Conservation (phyloP, 2,888 invertebrate species). For the Gortyna flavago region DNA sequence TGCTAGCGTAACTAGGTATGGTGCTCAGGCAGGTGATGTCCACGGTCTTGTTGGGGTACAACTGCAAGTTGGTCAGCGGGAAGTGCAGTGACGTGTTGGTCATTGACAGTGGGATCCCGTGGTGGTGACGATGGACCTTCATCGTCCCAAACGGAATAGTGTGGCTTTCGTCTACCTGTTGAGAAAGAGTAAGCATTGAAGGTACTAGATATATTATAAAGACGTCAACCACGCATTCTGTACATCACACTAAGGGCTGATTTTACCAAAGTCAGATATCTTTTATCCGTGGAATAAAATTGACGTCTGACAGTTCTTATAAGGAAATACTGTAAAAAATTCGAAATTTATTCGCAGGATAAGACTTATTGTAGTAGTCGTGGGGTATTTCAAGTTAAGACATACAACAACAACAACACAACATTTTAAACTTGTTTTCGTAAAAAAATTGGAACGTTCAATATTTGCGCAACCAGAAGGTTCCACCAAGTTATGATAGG, state of each 20-base stretch:
- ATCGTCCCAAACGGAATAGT: constrained; percentile 85
- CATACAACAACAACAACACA: no score
- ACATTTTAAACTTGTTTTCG: no score
- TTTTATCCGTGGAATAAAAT: no score
- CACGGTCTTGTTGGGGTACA: constrained; percentile 92
- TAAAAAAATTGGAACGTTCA: no score
- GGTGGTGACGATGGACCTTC: constrained; percentile 82
- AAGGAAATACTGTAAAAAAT: no score
- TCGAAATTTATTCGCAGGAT: no score
- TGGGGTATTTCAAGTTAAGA: no score
- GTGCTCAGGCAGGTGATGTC: constrained; percentile 94
- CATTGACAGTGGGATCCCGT: constrained; percentile 82
- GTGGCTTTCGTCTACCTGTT: constrained; percentile 84
- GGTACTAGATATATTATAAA: neutral
- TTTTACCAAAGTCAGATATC: no score
- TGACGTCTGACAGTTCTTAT: no score
- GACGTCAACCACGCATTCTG: neutral
- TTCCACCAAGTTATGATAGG: no score
- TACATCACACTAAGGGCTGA: neutral
- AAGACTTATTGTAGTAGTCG: no score
- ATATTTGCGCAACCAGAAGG: no score
- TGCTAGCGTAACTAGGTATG: constrained; percentile 93
- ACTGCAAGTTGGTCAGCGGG: constrained; percentile 92
- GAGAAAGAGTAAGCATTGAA: neutral
- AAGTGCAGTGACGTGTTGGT: constrained; percentile 90